Percentiles rank a stretch among this genome's conserved stretches.
Evolutionary conservation across 2,113 vertebrate species (phyloP).

Genomic region (Apaloderma vittatum): DNA sequence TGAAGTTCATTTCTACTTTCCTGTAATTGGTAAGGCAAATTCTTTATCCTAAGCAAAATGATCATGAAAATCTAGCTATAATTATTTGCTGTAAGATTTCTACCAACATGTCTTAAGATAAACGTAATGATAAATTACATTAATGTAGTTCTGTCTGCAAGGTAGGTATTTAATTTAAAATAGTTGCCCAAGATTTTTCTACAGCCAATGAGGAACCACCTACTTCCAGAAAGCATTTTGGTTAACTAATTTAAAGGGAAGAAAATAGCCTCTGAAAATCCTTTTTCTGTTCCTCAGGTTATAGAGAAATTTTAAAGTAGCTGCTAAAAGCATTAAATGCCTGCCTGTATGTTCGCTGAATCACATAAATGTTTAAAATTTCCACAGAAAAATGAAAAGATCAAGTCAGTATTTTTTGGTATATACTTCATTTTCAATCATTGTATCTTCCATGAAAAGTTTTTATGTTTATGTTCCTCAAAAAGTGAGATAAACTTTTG

Average conservation of each 20-base stretch:
- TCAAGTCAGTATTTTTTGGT: fast-evolving
- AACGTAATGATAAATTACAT: not conserved
- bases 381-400: not conserved
- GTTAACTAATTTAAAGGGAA: not conserved
- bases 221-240: not conserved
- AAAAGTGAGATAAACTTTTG: not conserved
- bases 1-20: not conserved
- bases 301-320: not conserved
- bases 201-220: fast-evolving
- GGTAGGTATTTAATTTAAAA: not conserved
- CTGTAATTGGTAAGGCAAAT: not conserved
- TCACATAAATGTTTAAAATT: not conserved
- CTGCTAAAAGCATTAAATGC: not conserved
- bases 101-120: not conserved
- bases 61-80: not conserved
- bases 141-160: not conserved
- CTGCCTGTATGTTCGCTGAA: not conserved
- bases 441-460: not conserved
- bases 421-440: not conserved
- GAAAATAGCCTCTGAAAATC: not conserved
- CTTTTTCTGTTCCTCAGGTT: not conserved
- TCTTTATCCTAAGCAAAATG: not conserved
- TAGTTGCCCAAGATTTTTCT: not conserved
- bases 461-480: not conserved
- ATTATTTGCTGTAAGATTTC: not conserved